Conservation (phyloP, 2,113 vertebrate genomes). For the Mormyrus iriodes region DNA sequence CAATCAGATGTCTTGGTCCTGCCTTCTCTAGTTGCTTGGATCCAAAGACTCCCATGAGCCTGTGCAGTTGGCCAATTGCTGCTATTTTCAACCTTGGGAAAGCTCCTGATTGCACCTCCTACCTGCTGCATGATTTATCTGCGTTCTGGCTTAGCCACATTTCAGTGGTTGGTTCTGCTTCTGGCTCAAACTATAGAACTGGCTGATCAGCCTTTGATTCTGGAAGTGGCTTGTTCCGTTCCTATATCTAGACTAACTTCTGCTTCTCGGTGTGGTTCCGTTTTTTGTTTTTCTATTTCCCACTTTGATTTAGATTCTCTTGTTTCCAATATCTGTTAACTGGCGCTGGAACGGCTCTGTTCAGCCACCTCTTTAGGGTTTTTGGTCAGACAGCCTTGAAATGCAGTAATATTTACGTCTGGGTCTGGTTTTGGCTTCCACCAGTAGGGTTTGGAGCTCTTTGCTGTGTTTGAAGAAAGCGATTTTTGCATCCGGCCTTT, state of each 20-base stretch:
- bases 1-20: too few species aligned
- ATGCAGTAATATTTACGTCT: slow-evolving; percentile 6
- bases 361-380: not conserved
- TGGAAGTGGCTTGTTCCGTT: not conserved
- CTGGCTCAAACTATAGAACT: not conserved
- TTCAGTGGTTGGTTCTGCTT: not conserved
- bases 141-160: not conserved
- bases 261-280: not conserved
- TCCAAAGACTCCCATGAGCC: too few species aligned
- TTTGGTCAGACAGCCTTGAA: not conserved
- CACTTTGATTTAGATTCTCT: not conserved
- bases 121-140: not conserved
- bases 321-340: not conserved
- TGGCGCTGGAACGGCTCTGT: not conserved
- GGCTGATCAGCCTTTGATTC: not conserved
- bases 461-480: not conserved
- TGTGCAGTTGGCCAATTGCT: not conserved
- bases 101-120: not conserved
- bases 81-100: not conserved
- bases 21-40: too few species aligned
- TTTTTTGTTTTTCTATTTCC: not conserved
- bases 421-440: not conserved
- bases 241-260: not conserved
- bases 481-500: not conserved
- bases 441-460: not conserved